A percentile compares a stretch with the other conserved stretches of the same genome.
Evolutionary conservation across 1,140 invertebrate species (phyloP).

Genomic region (Phymastichus coffea): DNA sequence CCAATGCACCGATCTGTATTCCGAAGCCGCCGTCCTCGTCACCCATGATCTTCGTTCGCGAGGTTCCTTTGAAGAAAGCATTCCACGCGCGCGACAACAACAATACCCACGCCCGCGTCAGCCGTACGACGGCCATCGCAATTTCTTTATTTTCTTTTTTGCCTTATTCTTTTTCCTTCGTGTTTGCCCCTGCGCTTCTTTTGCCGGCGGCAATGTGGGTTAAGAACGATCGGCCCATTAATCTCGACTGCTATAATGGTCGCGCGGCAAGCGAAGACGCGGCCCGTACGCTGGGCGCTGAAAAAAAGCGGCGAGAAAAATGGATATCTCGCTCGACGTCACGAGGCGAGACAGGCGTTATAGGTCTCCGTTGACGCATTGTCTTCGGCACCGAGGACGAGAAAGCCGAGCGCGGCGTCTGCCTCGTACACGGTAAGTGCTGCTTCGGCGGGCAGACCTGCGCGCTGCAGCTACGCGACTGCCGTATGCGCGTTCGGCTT

Average conservation of each 20-base stretch:
- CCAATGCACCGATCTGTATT: neutral
- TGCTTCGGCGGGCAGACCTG: no score
- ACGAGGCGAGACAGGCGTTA: neutral
- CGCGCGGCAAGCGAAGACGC: no score
- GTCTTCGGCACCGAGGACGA: no score
- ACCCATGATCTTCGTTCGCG: neutral
- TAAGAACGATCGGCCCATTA: constrained; percentile 20
- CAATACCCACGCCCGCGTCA: neutral
- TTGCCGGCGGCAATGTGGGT: constrained; percentile 10
- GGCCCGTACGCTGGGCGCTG: no score
- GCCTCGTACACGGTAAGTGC: no score
- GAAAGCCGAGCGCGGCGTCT: no score
- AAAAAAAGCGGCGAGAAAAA: constrained; percentile 1
- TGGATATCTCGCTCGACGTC: constrained; percentile 1
- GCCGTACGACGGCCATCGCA: neutral
- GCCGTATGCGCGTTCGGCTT: neutral
- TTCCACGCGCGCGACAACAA: neutral
- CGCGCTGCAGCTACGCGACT: no score
- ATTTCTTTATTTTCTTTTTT: neutral
- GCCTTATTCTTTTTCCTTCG: neutral
- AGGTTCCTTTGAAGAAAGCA: neutral
- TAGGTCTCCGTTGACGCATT: no score
- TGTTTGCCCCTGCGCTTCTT: neutral
- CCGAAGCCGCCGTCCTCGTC: neutral
- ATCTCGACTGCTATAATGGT: constrained; percentile 2